A percentile compares a stretch with the other conserved stretches of the same genome.
phyloP scores from a whole-genome alignment of 2,797 vertebrate genomes.

The Epinephelus coioides region DNA sequence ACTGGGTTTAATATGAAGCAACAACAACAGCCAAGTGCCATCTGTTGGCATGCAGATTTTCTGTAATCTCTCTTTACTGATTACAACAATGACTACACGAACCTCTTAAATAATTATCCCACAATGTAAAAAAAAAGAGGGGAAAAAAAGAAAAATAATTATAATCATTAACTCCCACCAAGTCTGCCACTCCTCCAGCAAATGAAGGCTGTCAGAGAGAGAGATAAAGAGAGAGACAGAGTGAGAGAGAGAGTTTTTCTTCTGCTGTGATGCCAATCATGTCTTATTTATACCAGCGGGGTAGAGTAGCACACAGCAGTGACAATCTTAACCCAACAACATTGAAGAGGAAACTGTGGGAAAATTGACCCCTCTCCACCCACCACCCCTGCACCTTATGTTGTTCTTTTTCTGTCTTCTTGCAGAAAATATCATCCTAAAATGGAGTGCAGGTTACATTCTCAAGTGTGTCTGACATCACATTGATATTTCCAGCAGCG shows the following conservation, averaged over 20 bases:
- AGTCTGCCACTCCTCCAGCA: constrained; percentile 88
- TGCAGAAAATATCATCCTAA: not conserved
- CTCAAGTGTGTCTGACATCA: not conserved
- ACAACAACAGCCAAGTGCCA: constrained; percentile 84
- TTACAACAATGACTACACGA: constrained; percentile 89
- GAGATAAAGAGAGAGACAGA: constrained; percentile 60
- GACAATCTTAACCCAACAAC: constrained; percentile 71
- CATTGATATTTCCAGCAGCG: not conserved
- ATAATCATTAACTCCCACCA: constrained; percentile 91
- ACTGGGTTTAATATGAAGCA: constrained; percentile 81
- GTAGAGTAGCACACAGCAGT: constrained; percentile 65
- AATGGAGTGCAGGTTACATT: not conserved
- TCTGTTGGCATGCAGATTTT: constrained; percentile 89
- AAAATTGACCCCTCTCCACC: constrained; percentile 67
- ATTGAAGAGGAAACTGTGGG: constrained; percentile 56
- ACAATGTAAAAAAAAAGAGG: constrained; percentile 81
- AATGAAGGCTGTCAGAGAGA: constrained; percentile 85
- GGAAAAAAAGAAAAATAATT: constrained; percentile 87
- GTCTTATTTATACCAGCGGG: constrained; percentile 82
- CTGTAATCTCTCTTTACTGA: constrained; percentile 91
- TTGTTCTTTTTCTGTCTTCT: constrained; percentile 21
- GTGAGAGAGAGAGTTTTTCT: constrained; percentile 55
- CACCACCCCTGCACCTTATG: constrained; percentile 44
- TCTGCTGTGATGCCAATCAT: constrained; percentile 81
- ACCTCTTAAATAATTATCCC: constrained; percentile 92